Percentiles rank a stretch among this genome's conserved stretches.
Evolutionary conservation across 1,140 invertebrate species (phyloP).

Genomic region (Pachyrhynchus sulphureomaculatus): DNA sequence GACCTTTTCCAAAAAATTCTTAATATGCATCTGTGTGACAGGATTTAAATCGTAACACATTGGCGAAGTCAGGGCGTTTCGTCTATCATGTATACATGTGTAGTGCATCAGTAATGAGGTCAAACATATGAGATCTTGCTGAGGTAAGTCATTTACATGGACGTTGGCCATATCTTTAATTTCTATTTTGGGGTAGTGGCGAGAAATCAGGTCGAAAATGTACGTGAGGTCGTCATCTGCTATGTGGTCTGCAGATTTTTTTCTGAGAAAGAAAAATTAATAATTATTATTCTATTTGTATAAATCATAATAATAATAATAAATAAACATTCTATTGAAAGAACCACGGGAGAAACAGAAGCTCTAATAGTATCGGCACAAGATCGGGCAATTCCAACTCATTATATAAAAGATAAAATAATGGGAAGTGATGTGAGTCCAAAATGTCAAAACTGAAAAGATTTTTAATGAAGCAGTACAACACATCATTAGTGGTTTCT

Average conservation of each 20-base stretch:
- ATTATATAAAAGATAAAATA: too few species aligned
- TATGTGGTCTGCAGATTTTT: constrained; percentile 16
- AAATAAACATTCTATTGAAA: too few species aligned
- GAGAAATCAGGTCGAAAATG: constrained; percentile 37
- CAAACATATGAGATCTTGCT: constrained; percentile 36
- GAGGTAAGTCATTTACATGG: constrained; percentile 35
- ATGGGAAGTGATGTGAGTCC: too few species aligned
- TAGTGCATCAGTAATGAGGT: constrained; percentile 47
- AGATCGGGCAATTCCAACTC: too few species aligned
- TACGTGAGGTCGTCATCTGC: constrained; percentile 34
- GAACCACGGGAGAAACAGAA: too few species aligned
- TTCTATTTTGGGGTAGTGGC: constrained; percentile 40
- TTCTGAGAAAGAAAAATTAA: constrained; percentile 21
- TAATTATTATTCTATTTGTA: constrained; percentile 4
- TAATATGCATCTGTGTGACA: constrained; percentile 42
- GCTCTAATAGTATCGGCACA: too few species aligned
- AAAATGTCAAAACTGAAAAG: too few species aligned
- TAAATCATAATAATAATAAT: neutral
- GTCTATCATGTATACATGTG: constrained; percentile 42
- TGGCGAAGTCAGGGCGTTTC: constrained; percentile 40
- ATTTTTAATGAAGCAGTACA: too few species aligned
- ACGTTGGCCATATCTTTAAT: constrained; percentile 34
- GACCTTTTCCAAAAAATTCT: constrained; percentile 42
- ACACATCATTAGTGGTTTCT: too few species aligned
- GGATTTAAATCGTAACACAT: constrained; percentile 39